A percentile compares a stretch with the other conserved stretches of the same genome.
Evolutionary conservation across 2,888 invertebrate species (phyloP).

Genomic region (Branchipolynoe longqiensis): DNA sequence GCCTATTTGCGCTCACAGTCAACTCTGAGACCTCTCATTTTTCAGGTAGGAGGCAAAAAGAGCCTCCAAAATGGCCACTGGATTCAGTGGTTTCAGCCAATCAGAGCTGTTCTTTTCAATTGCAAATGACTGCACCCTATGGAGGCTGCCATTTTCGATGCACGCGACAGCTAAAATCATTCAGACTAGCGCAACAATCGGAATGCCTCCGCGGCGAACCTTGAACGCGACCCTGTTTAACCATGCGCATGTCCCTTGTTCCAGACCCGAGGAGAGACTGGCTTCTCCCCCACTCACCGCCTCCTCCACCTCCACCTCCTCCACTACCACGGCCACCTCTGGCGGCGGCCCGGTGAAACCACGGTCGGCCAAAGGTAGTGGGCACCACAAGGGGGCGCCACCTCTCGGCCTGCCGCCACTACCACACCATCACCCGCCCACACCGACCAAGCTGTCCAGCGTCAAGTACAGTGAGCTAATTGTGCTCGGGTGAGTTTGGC

Average conservation of each 20-base stretch:
- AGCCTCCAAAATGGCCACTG: too few relatives aligned
- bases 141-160: too few relatives aligned
- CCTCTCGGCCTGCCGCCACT: conserved; percentile 22
- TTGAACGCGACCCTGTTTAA: too few relatives aligned
- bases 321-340: conserved; percentile 21
- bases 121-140: too few relatives aligned
- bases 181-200: too few relatives aligned
- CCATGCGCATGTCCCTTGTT: background rate
- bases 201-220: too few relatives aligned
- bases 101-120: too few relatives aligned
- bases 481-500: conserved; percentile 63
- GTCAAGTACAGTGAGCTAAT: conserved; percentile 66
- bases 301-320: conserved; percentile 24
- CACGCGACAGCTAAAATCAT: too few relatives aligned
- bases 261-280: conserved; percentile 49
- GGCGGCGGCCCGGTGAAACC: conserved; percentile 9
- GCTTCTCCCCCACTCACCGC: conserved; percentile 36
- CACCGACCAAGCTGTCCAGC: conserved; percentile 57
- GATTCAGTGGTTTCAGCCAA: too few relatives aligned
- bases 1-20: too few relatives aligned
- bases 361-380: conserved; percentile 1
- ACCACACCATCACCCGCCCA: conserved; percentile 34
- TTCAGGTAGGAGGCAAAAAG: too few relatives aligned
- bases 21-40: too few relatives aligned
- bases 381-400: conserved; percentile 41